phyloP scores from a whole-genome alignment of 92 coral and sea anemone genomes.

The Actinostola sp. region DNA sequence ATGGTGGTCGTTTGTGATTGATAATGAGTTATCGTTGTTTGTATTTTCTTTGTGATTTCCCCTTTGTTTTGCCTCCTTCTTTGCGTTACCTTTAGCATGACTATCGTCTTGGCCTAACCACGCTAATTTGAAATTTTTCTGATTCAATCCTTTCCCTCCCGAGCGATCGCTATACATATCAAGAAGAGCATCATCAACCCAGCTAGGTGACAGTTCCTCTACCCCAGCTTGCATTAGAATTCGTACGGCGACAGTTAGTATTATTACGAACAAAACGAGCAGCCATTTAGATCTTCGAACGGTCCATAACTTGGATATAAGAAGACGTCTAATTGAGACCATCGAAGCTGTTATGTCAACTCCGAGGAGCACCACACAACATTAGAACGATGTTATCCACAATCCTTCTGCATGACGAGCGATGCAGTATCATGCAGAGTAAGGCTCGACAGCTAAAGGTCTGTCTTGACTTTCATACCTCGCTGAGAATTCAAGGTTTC shows the following conservation, averaged over 20 bases:
- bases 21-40: constrained; percentile 18
- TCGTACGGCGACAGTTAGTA: neutral
- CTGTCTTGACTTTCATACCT: constrained; percentile 7
- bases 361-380: neutral
- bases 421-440: constrained; percentile 11
- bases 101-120: constrained; percentile 31
- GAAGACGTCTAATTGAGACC: constrained; percentile 37
- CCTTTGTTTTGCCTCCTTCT: constrained; percentile 11
- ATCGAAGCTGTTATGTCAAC: constrained; percentile 34
- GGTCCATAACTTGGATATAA: constrained; percentile 39
- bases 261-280: neutral
- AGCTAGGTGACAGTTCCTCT: neutral
- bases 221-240: constrained; percentile 27
- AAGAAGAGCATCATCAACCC: neutral
- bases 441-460: constrained; percentile 2
- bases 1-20: constrained; percentile 2
- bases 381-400: neutral
- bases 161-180: neutral
- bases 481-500: constrained; percentile 26
- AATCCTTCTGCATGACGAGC: constrained; percentile 31
- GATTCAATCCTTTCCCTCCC: constrained; percentile 13
- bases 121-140: constrained; percentile 35
- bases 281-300: constrained; percentile 37
- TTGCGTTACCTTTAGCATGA: constrained; percentile 10
- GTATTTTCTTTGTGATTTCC: constrained; percentile 12